Base-by-base conservation (phyloP, 2,797 vertebrate species). In the Enteromius mattozi region DNA sequence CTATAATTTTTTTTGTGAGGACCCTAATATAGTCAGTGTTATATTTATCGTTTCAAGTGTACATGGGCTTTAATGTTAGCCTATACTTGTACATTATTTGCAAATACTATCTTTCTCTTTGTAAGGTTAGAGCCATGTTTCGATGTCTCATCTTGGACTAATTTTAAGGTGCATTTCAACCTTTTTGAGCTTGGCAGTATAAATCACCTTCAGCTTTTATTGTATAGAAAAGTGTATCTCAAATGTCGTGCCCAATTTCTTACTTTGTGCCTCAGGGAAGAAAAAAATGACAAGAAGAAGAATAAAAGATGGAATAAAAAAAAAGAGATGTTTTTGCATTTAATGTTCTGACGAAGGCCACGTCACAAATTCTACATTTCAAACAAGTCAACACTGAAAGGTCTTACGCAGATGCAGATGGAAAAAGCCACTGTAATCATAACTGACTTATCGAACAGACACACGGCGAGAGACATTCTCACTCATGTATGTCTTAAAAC, bases 311-410 rank as follows among this genome's bases (percentile, higher is more conserved):
- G 54, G 2, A 24, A n/a, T n/a, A 3, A 47, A 8, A n/a, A 24
- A 42, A 30, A 47, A 49, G 24, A 33, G 68, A 49, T 49, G 70
- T 49, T 30, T 47, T 85, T 66, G 76, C 78, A 87, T 82, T 85
- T 85, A 89, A 71, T 81, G 85, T 88, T 40, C 40, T 89, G 82
- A 84, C 54, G 81, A 65, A 68, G 24, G 30, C 86, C 65, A 72
- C 74, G 17, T 74, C 79, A 84, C 69, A 87, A 84, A 89, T 78
- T 77, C 80, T 87, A 35, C 61, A 54, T 70, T 88, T 91, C 56
- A 86, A 76, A 81, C 27, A 66, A 85, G 81, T 35, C 54, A 77
- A 89, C 86, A 80, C 2, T 81, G 88, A 54, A 80, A 81, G 70
- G 49, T 63, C 61, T 63, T 13, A 72, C 54, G 84, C 86, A 82